Percentiles rank a stretch among this genome's conserved stretches.
Conservation (phyloP, 37 sponge, comb jelly and placozoan genomes). For the Bolinopsis microptera region DNA sequence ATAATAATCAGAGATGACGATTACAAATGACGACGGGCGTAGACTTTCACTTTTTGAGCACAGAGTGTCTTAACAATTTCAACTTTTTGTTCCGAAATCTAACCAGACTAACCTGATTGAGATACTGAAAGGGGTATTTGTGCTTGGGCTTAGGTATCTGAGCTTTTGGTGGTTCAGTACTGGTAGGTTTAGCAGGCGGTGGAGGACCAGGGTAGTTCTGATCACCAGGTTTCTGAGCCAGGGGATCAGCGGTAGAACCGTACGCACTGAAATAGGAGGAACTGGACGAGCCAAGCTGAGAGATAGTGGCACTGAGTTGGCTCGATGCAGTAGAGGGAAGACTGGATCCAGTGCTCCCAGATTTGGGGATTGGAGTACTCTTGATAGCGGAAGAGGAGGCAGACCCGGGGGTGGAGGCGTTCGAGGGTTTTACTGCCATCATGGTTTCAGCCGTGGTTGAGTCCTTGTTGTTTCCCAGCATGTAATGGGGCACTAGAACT, state of each 20-base stretch:
- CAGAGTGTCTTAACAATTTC: too few relatives aligned
- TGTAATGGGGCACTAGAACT: constrained; percentile 65
- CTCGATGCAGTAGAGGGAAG: neutral
- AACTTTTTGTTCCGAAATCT: too few relatives aligned
- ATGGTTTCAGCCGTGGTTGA: neutral
- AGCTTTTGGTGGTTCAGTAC: neutral
- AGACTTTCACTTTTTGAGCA: too few relatives aligned
- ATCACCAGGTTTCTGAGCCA: neutral
- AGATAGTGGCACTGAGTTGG: neutral
- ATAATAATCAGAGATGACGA: too few relatives aligned
- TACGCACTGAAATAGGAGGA: constrained; percentile 59
- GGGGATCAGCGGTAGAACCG: neutral
- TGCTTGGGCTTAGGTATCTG: constrained; percentile 58
- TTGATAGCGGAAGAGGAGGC: neutral
- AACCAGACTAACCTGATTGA: constrained; percentile 66
- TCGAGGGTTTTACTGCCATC: neutral
- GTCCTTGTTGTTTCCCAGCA: constrained; percentile 3
- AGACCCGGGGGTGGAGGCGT: neutral
- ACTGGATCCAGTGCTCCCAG: neutral
- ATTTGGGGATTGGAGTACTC: neutral
- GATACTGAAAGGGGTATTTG: constrained; percentile 58
- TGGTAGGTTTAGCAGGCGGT: neutral
- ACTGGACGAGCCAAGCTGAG: neutral
- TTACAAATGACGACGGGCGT: too few relatives aligned
- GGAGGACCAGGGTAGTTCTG: neutral